Conservation (phyloP, 2,113 vertebrate genomes). For the Pomatorhinus ruficollis region DNA sequence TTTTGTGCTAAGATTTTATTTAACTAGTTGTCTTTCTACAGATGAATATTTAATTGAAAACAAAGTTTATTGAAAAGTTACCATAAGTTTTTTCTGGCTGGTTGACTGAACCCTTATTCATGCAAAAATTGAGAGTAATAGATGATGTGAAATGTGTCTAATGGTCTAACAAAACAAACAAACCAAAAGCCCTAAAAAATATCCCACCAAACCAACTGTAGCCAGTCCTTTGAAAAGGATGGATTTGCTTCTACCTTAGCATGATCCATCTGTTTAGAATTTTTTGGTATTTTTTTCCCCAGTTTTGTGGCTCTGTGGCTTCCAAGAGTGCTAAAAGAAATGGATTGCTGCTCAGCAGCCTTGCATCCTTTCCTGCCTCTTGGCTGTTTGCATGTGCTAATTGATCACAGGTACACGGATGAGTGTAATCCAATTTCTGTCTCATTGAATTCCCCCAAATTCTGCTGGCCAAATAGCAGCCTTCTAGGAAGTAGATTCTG, state of each 20-base stretch:
- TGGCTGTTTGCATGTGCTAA: background rate
- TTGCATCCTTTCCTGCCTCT: background rate
- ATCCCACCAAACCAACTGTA: background rate
- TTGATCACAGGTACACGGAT: background rate
- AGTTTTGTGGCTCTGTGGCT: background rate
- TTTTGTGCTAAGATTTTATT: background rate
- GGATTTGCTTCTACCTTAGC: background rate
- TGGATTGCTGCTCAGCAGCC: background rate
- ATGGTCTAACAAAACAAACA: background rate
- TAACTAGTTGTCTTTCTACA: background rate
- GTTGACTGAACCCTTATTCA: background rate
- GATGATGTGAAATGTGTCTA: background rate
- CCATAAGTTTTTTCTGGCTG: background rate
- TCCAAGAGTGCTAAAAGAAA: background rate
- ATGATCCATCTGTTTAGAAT: background rate
- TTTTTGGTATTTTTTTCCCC: background rate
- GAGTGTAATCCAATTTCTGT: background rate
- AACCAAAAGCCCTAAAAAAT: background rate
- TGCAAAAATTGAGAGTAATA: background rate
- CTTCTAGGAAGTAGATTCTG: background rate
- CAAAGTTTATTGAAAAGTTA: background rate
- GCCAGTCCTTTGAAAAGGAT: background rate
- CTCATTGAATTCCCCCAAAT: background rate
- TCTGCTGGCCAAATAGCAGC: background rate
- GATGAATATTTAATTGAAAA: background rate